phyloP scores from a whole-genome alignment of 2,888 invertebrate genomes.

The Philopedon plagiatum region DNA sequence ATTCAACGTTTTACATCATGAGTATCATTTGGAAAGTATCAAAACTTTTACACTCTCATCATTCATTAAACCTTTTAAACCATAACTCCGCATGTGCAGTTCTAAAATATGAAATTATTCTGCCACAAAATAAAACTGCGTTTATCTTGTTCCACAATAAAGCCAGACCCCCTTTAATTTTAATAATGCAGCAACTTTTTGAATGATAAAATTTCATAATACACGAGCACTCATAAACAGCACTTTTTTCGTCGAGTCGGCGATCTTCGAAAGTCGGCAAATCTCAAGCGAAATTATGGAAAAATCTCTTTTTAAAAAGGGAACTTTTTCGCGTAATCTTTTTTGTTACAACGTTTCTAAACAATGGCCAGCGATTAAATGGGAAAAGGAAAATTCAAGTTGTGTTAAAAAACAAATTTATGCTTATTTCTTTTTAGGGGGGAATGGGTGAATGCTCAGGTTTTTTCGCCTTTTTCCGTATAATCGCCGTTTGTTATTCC shows the following conservation, averaged over 20 bases:
- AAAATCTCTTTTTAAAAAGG: not conserved
- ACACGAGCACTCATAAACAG: not conserved
- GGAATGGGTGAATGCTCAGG: too few relatives aligned
- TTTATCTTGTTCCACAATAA: not conserved
- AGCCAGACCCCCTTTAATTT: not conserved
- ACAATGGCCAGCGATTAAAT: not conserved
- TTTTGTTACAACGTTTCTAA: not conserved
- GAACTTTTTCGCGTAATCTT: not conserved
- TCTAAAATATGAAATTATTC: not conserved
- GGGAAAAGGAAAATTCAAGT: not conserved
- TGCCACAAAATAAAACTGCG: not conserved
- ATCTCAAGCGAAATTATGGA: not conserved
- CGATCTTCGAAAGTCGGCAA: not conserved
- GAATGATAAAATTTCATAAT: slow-evolving; percentile 8
- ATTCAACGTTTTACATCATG: too few relatives aligned
- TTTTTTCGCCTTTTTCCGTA: too few relatives aligned
- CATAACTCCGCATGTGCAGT: too few relatives aligned
- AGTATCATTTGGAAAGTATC: too few relatives aligned
- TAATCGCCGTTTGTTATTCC: too few relatives aligned
- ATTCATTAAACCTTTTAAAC: too few relatives aligned
- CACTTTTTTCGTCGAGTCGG: not conserved
- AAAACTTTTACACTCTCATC: too few relatives aligned
- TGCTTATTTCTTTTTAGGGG: too few relatives aligned
- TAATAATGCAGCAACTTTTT: not conserved
- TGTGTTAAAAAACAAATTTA: too few relatives aligned